These are phyloP conservation scores for Alouatta palliata DNA, from an alignment of 2,113 vertebrate species.

Conservation along the genomic window DNA sequence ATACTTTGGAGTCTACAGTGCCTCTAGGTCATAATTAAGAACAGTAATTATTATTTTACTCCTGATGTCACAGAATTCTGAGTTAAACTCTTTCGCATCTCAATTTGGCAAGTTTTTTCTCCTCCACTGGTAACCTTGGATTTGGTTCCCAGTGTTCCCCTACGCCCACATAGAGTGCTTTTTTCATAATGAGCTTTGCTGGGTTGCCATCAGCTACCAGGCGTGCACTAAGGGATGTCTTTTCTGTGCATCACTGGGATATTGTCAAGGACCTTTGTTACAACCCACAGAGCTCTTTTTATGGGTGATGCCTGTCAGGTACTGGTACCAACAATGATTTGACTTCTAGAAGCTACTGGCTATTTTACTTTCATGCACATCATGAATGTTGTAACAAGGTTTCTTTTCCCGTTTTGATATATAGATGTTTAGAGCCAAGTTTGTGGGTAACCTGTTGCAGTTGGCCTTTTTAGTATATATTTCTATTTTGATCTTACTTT, in stretches of 20 bases:
- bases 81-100: conserved; percentile 41
- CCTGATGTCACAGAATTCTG: conserved; percentile 43
- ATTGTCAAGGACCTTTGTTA: not conserved
- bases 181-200: not conserved
- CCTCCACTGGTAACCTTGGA: not conserved
- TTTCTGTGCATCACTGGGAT: not conserved
- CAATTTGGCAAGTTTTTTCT: not conserved
- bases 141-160: not conserved
- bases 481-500: conserved; percentile 16
- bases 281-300: not conserved
- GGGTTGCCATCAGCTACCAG: not conserved
- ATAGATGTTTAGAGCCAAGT: not conserved
- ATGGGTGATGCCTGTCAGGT: not conserved
- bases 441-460: not conserved
- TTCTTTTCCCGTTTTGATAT: not conserved
- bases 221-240: not conserved
- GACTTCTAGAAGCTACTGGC: not conserved
- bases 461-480: not conserved
- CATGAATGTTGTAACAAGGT: not conserved
- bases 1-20: conserved; percentile 52
- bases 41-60: conserved; percentile 59
- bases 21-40: conserved; percentile 61
- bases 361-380: not conserved
- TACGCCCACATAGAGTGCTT: not conserved
- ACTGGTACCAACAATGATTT: not conserved